Conservation (phyloP, 2,113 vertebrate genomes). For the Dromiciops gliroides region DNA sequence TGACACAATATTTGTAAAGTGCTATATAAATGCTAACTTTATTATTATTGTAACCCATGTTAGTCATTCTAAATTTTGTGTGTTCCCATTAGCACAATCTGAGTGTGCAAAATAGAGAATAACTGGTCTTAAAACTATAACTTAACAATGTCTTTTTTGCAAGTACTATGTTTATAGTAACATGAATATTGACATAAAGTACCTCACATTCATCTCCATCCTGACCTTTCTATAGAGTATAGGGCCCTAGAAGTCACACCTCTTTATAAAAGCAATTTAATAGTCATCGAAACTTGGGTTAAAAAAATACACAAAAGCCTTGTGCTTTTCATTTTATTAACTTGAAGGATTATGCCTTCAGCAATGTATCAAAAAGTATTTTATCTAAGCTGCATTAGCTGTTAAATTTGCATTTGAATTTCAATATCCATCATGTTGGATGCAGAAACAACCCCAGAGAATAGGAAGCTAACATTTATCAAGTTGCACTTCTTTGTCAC, state of each 20-base stretch:
- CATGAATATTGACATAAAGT: neutral
- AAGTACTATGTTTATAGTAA: neutral
- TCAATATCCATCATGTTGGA: constrained; percentile 73
- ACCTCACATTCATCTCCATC: neutral
- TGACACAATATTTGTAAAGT: neutral
- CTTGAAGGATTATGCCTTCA: constrained; percentile 78
- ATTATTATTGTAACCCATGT: neutral
- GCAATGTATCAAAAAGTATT: constrained; percentile 70
- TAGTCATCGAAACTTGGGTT: neutral
- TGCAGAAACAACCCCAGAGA: constrained; percentile 69
- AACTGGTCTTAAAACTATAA: neutral
- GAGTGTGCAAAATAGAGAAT: neutral
- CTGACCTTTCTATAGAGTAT: neutral
- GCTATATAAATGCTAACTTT: neutral
- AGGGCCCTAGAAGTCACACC: neutral
- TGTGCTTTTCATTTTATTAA: constrained; percentile 68
- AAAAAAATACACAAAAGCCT: constrained; percentile 36
- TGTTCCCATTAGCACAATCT: neutral
- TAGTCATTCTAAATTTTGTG: neutral
- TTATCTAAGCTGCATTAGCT: constrained; percentile 68
- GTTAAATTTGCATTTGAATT: constrained; percentile 75
- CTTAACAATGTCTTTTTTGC: neutral
- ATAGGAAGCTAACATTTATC: constrained; percentile 47
- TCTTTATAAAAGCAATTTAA: constrained; percentile 40
- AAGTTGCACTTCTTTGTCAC: constrained; percentile 52